Evolutionary conservation across 2,888 invertebrate species (phyloP).

Genomic region (Esperia sulphurella): DNA sequence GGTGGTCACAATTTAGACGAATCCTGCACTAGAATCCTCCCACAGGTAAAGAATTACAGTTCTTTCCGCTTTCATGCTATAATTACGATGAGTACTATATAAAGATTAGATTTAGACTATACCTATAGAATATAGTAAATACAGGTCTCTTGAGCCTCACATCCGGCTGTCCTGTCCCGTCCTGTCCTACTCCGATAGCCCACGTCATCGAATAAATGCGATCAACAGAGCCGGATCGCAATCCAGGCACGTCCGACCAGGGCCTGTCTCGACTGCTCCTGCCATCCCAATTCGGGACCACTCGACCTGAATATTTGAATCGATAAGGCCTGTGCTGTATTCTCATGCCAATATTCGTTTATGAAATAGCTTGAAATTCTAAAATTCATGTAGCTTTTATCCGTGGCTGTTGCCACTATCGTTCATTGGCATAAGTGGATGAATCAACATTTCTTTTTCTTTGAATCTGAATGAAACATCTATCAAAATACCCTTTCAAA

Average conservation of each 20-base stretch:
- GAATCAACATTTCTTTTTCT: too few relatives aligned
- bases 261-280: slow-evolving; percentile 19
- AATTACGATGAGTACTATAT: too few relatives aligned
- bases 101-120: not conserved
- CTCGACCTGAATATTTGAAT: slow-evolving; percentile 12
- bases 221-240: slow-evolving; percentile 19
- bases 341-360: slow-evolving; percentile 2
- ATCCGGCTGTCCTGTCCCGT: not conserved
- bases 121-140: too few relatives aligned
- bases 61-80: too few relatives aligned
- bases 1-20: too few relatives aligned
- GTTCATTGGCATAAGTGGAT: too few relatives aligned
- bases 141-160: not conserved
- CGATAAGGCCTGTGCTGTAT: slow-evolving; percentile 3
- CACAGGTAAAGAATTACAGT: too few relatives aligned
- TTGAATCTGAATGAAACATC: too few relatives aligned
- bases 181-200: slow-evolving; percentile 1
- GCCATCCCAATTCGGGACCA: slow-evolving; percentile 10
- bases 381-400: too few relatives aligned
- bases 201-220: slow-evolving; percentile 19
- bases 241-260: slow-evolving; percentile 18
- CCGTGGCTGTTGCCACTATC: too few relatives aligned
- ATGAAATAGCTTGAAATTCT: not conserved
- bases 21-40: too few relatives aligned
- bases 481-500: too few relatives aligned